Conservation (phyloP, 2,888 invertebrate genomes). For the Ectemnius continuus region DNA sequence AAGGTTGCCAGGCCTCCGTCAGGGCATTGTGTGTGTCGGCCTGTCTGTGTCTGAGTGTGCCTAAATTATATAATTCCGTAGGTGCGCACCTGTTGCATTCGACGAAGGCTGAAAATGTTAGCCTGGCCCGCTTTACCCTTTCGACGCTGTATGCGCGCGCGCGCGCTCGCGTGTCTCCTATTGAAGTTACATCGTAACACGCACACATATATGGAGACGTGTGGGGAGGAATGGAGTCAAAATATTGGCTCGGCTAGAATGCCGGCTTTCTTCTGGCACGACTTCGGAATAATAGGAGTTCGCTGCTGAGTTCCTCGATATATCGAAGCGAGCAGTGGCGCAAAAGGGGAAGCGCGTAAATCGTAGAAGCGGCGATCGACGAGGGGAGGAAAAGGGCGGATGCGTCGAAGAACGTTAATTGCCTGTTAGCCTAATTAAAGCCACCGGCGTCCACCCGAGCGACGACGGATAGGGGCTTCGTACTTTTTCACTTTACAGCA, state of each 20-base stretch:
- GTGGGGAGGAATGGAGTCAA: too few species aligned
- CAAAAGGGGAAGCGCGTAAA: constrained; percentile 21
- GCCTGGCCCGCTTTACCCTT: neutral
- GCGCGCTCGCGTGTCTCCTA: too few species aligned
- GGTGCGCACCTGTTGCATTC: constrained; percentile 27
- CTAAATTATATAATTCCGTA: constrained; percentile 19
- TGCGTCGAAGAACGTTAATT: constrained; percentile 43
- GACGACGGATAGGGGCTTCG: constrained; percentile 6
- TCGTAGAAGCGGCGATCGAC: constrained; percentile 12
- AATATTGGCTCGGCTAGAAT: constrained; percentile 6
- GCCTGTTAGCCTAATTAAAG: constrained; percentile 50
- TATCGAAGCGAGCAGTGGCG: neutral
- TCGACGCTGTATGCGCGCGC: too few species aligned
- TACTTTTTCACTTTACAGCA: constrained; percentile 2
- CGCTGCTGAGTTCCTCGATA: neutral
- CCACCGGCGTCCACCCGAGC: constrained; percentile 18
- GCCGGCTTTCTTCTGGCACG: constrained; percentile 17
- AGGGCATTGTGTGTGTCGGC: too few species aligned
- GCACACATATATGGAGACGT: too few species aligned
- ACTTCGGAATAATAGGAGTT: neutral
- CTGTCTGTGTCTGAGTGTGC: neutral
- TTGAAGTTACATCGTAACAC: too few species aligned
- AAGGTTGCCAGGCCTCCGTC: too few species aligned
- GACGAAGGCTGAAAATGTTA: constrained; percentile 15
- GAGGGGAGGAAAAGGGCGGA: constrained; percentile 14